A percentile compares a stretch with the other conserved stretches of the same genome.
phyloP scores from a whole-genome alignment of 2,888 invertebrate genomes.

The Fragum fragum region DNA sequence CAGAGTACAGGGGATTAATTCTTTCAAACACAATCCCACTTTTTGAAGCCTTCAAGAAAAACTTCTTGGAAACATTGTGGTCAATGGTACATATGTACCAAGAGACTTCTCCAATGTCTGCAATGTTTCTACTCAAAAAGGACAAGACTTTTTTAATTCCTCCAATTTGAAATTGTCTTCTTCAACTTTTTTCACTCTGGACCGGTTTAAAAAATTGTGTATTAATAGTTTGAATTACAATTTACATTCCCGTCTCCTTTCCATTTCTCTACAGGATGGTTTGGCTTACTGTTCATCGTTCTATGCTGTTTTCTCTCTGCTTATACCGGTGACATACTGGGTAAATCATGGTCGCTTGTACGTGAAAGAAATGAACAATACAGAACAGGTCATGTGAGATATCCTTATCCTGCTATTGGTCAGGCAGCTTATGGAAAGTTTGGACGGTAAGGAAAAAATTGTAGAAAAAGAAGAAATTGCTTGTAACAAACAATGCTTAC shows the following conservation, averaged over 20 bases:
- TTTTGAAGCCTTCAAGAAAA: no score
- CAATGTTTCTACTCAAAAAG: neutral
- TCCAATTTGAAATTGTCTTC: no score
- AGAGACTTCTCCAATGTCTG: neutral
- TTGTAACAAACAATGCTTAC: no score
- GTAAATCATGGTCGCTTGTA: constrained; percentile 94
- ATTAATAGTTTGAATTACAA: no score
- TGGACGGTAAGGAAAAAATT: constrained; percentile 82
- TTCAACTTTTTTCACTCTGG: neutral
- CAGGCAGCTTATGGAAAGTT: constrained; percentile 91
- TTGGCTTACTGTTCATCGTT: constrained; percentile 90
- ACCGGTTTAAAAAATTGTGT: neutral
- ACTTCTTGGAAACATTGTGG: no score
- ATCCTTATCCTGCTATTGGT: constrained; percentile 94
- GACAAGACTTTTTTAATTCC: no score
- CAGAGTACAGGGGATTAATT: no score
- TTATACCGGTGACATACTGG: constrained; percentile 93
- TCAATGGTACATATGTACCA: no score
- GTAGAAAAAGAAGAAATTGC: no score
- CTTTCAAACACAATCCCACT: no score
- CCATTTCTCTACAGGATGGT: constrained; percentile 89
- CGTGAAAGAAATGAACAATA: constrained; percentile 90
- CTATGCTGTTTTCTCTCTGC: constrained; percentile 90
- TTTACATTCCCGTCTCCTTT: no score
- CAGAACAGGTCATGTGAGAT: constrained; percentile 88